Evolutionary conservation across 2,888 invertebrate species (phyloP), one percentile per base, ranked within the genome.

Genomic region (Drosophila ezoana): DNA sequence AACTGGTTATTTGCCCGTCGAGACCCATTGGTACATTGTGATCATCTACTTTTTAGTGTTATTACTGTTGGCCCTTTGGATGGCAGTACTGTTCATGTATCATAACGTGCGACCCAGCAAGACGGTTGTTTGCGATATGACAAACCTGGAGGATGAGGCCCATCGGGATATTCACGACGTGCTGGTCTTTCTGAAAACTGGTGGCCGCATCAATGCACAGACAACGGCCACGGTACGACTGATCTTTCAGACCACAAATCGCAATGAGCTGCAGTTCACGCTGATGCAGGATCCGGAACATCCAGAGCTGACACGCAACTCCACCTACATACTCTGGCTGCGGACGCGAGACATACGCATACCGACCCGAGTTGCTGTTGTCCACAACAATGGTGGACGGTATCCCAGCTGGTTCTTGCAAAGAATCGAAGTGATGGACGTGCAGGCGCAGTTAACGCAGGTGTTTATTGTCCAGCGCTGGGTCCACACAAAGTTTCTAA

Each of bases 391-490:
- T n/a, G 56, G 16, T 0, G 83, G 83, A 9, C 60, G 89, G 0
- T 87, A 73, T 63, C 89, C 83, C 5, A 68, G 54, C 8, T 84
- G 83, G 83, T 84, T 13, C 20, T 5, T 89, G 33, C 40, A 54
- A 0, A n/a, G 53, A 14, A 53, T 84, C 28, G 69, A 78, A n/a
- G 11, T 84, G 1, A 38, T 43, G 4, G 89, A 84, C 23, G 5
- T 85, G 1, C 70, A 89, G 23, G 45, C 67, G 11, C 51, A 70
- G 4, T 6, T 72, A 18, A 62, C 57, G 1, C 83, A 84, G 38
- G 37, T 73, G 0, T 84, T 84, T n/a, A 1, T 66, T 0, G 71
- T 79, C 3, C n/a, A 35, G 0, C 45, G 64, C 6, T 89, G 88
- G 89, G 51, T 87, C 5, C 59, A 16, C 0, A 5, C 47, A 0